phyloP scores from a whole-genome alignment of 2,797 vertebrate species.

The Acipenser oxyrinchus region DNA sequence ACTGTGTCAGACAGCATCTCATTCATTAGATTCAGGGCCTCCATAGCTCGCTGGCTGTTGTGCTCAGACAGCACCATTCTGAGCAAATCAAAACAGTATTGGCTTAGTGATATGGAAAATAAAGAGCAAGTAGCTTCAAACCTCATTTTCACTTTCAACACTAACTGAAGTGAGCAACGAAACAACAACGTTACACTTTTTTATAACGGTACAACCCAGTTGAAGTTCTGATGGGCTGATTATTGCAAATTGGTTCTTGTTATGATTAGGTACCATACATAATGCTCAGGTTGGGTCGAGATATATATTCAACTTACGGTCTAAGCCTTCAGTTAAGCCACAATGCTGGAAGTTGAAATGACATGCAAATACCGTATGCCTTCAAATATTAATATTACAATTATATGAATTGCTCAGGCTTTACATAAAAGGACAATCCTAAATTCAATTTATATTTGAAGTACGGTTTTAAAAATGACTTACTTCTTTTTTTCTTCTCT shows the following conservation, averaged over 20 bases:
- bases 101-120: not conserved
- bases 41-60: conserved; percentile 59
- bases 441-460: not conserved
- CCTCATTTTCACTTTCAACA: too few species aligned
- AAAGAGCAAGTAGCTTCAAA: not conserved
- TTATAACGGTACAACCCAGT: too few species aligned
- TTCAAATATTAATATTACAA: not conserved
- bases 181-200: too few species aligned
- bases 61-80: conserved; percentile 69
- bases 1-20: conserved; percentile 54
- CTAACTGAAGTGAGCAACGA: too few species aligned
- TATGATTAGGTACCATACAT: too few species aligned
- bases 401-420: not conserved
- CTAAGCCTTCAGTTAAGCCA: too few species aligned
- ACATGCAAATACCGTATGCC: too few species aligned
- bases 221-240: too few species aligned
- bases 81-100: conserved; percentile 11
- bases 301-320: too few species aligned
- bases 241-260: too few species aligned
- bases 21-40: conserved; percentile 69
- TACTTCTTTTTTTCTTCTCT: conserved; percentile 76
- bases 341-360: too few species aligned
- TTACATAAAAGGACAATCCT: not conserved
- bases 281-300: too few species aligned
- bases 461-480: conserved; percentile 21